These are phyloP conservation scores for Haliclona indistincta DNA, from an alignment of 37 sponge, comb jelly and placozoan species.

Conservation along the genomic window DNA sequence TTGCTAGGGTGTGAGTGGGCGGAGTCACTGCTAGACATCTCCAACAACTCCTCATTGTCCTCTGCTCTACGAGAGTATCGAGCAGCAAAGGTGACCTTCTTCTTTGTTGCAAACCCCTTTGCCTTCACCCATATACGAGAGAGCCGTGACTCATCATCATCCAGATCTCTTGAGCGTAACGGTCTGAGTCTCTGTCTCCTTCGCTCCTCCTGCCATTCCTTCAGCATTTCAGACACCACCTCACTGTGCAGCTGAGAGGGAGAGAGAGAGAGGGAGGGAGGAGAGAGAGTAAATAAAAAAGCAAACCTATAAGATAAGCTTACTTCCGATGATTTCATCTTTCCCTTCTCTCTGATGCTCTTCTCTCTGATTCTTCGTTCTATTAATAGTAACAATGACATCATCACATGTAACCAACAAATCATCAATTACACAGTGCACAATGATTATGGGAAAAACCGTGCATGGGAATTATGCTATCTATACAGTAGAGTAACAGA, in stretches of 20 bases:
- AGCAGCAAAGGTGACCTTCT: not conserved
- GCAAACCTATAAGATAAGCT: too few relatives aligned
- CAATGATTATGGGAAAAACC: too few relatives aligned
- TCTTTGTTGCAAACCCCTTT: conserved; percentile 16
- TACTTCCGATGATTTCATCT: too few relatives aligned
- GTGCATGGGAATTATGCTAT: too few relatives aligned
- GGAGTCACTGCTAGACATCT: conserved; percentile 4
- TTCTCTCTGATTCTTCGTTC: conserved; percentile 69
- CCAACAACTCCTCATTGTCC: conserved; percentile 24
- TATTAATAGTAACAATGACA: too few relatives aligned
- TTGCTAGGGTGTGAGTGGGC: too few relatives aligned
- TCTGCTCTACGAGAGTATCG: not conserved
- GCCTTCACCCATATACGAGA: conserved; percentile 13
- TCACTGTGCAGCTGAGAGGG: conserved; percentile 25
- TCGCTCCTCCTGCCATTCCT: too few relatives aligned
- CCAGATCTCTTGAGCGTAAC: not conserved
- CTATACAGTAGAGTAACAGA: not conserved
- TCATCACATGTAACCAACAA: too few relatives aligned
- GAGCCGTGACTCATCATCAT: conserved; percentile 27
- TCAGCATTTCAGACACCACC: conserved; percentile 29
- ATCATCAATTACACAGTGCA: too few relatives aligned
- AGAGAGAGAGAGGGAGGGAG: not conserved
- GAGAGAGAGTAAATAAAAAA: not conserved
- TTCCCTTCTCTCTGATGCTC: conserved; percentile 43
- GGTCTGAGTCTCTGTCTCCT: conserved; percentile 4